phyloP scores from a whole-genome alignment of 2,797 vertebrate species.

The Mycteria americana region DNA sequence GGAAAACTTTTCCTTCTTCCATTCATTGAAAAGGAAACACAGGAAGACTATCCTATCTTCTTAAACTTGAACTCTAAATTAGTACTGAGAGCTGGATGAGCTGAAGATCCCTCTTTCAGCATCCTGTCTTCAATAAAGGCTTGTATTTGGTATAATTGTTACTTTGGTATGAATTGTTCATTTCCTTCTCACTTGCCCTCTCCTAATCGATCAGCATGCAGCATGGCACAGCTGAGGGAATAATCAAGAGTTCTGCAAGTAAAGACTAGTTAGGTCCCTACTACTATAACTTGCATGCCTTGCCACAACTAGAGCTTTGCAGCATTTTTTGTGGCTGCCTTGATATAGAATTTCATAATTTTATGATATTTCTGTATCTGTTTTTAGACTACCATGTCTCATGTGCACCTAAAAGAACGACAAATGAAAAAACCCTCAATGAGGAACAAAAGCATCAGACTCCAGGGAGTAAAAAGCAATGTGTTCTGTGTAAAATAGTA shows the following conservation, averaged over 20 bases:
- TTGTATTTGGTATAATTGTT: neutral
- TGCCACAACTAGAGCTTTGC: neutral
- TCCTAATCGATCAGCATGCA: neutral
- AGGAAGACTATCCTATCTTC: neutral
- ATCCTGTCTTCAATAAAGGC: neutral
- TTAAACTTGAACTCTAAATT: neutral
- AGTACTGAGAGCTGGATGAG: neutral
- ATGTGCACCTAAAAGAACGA: neutral
- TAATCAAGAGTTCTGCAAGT: neutral
- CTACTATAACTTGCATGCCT: neutral
- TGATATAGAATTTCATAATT: neutral
- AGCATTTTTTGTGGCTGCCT: neutral
- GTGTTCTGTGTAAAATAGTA: neutral
- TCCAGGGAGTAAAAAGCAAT: neutral
- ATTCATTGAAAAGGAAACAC: neutral
- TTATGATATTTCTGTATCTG: neutral
- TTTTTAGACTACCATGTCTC: neutral
- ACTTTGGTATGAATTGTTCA: neutral
- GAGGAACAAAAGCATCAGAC: neutral
- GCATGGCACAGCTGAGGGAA: neutral
- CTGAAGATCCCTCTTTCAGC: neutral
- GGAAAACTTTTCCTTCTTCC: neutral
- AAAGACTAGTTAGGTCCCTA: neutral
- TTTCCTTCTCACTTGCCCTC: neutral
- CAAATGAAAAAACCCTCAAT: neutral